Conservation (phyloP, 2,888 invertebrate genomes). For the Protodeltote pygarga region DNA sequence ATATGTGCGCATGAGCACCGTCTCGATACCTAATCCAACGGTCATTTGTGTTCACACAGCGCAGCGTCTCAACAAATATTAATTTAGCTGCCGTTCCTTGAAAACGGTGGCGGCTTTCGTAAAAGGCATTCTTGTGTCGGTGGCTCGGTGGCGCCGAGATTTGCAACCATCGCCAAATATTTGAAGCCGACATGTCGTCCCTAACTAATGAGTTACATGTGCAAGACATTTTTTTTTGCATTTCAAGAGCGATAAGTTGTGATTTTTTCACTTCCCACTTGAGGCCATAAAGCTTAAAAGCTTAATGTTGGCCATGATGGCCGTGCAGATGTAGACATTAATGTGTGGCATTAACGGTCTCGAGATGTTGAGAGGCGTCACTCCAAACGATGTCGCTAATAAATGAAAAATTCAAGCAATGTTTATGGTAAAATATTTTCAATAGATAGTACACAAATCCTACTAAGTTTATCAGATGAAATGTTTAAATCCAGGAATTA, state of each 20-base stretch:
- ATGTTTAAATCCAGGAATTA: too few relatives aligned
- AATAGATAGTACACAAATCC: neutral
- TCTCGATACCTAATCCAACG: constrained; percentile 76
- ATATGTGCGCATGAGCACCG: constrained; percentile 31
- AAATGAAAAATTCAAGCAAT: neutral
- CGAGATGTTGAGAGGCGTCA: constrained; percentile 20
- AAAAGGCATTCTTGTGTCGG: constrained; percentile 61
- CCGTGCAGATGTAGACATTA: constrained; percentile 37
- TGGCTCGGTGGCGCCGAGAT: constrained; percentile 73
- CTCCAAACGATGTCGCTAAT: constrained; percentile 10
- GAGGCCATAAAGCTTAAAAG: constrained; percentile 48
- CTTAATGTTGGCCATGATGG: constrained; percentile 43
- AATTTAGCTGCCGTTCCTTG: constrained; percentile 74
- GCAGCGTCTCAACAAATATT: constrained; percentile 79
- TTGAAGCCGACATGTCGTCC: constrained; percentile 68
- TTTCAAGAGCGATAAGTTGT: constrained; percentile 55
- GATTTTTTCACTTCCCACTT: constrained; percentile 50
- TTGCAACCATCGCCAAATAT: constrained; percentile 82
- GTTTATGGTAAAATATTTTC: neutral
- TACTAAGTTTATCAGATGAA: neutral
- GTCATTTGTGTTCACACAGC: constrained; percentile 83
- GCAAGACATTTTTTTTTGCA: constrained; percentile 64
- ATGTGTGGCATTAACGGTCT: constrained; percentile 31
- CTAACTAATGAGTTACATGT: constrained; percentile 84
- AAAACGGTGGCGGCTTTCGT: constrained; percentile 61